phyloP scores from a whole-genome alignment of 2,888 invertebrate genomes.

The Schrankia costaestrigalis region DNA sequence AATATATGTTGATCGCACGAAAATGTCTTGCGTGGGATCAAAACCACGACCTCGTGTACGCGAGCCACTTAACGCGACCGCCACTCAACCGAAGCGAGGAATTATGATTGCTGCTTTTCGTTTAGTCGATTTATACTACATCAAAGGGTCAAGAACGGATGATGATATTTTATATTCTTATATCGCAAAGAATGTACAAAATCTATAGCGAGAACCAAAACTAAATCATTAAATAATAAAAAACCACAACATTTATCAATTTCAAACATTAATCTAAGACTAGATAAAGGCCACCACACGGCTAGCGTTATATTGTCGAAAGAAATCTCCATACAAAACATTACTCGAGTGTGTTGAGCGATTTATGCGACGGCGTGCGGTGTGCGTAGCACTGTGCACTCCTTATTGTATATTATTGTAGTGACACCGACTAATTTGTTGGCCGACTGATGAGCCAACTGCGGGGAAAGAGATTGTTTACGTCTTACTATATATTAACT shows the following conservation, averaged over 20 bases:
- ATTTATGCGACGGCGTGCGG: conserved; percentile 74
- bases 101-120: too few relatives aligned
- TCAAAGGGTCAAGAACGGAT: too few relatives aligned
- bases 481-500: conserved; percentile 64
- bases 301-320: conserved; percentile 66
- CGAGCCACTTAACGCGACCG: too few relatives aligned
- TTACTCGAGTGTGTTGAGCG: conserved; percentile 73
- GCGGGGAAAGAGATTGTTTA: conserved; percentile 69
- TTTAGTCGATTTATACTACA: too few relatives aligned
- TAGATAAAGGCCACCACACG: conserved; percentile 74
- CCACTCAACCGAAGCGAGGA: too few relatives aligned
- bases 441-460: conserved; percentile 75
- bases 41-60: too few relatives aligned
- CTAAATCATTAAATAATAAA: too few relatives aligned
- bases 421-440: conserved; percentile 80
- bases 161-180: too few relatives aligned
- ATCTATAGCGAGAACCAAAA: too few relatives aligned
- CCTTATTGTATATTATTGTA: conserved; percentile 79
- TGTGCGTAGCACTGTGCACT: conserved; percentile 57
- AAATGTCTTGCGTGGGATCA: too few relatives aligned
- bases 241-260: conserved; percentile 58
- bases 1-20: too few relatives aligned
- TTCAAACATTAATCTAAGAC: conserved; percentile 72
- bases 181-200: too few relatives aligned
- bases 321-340: conserved; percentile 81